Conservation (phyloP, 2,888 invertebrate species). For the Mesorhabditis sp. region DNA sequence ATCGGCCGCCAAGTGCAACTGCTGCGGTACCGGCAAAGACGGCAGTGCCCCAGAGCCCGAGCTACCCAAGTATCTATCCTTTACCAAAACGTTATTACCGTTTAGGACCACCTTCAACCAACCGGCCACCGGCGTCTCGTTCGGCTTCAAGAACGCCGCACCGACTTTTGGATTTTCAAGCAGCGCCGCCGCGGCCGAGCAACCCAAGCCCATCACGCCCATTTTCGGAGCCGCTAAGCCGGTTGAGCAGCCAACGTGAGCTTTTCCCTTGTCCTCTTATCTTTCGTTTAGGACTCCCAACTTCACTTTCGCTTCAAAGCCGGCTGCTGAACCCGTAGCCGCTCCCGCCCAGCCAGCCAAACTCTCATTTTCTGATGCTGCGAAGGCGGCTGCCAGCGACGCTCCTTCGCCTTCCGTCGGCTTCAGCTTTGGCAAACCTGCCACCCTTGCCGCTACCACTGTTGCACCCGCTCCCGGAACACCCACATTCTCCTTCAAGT, state of each 20-base stretch:
- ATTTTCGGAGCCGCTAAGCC: neutral
- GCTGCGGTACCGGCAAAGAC: slow-evolving; percentile 35
- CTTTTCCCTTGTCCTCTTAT: too few relatives aligned
- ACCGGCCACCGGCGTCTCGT: slow-evolving; percentile 10
- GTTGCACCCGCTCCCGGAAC: slow-evolving; percentile 6
- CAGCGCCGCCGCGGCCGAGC: neutral
- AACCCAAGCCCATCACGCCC: neutral
- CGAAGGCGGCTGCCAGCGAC: neutral
- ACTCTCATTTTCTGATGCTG: slow-evolving; percentile 7
- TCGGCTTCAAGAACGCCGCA: slow-evolving; percentile 11
- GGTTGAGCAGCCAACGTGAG: too few relatives aligned
- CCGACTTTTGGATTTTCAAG: neutral
- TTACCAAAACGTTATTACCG: too few relatives aligned
- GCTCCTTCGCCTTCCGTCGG: neutral
- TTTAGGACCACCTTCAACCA: slow-evolving; percentile 1
- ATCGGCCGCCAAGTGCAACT: slow-evolving; percentile 18
- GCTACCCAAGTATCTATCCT: too few relatives aligned
- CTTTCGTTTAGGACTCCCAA: neutral
- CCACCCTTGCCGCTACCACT: neutral
- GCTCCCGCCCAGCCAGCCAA: neutral
- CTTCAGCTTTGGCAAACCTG: too few relatives aligned
- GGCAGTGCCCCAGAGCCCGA: slow-evolving; percentile 17
- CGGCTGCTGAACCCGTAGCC: neutral
- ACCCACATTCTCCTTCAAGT: slow-evolving; percentile 5
- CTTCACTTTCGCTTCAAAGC: neutral